phyloP scores from a whole-genome alignment of 2,797 vertebrate species.

The Manis crassicaudata region DNA sequence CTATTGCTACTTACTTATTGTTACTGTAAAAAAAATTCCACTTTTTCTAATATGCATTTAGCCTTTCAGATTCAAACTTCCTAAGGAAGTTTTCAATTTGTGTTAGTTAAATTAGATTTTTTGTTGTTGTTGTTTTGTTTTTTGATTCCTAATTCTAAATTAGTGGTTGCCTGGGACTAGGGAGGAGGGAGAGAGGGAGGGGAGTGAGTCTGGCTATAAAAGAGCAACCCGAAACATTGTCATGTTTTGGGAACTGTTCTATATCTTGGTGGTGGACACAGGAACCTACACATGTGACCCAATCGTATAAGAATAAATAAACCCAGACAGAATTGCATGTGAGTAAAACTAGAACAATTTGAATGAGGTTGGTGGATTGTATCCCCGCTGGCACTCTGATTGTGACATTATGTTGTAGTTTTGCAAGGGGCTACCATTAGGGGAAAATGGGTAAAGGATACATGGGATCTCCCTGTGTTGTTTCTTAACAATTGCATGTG shows the following conservation, averaged over 20 bases:
- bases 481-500: neutral
- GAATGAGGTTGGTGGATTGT: neutral
- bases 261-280: too few relatives aligned
- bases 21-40: neutral
- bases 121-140: neutral
- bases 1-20: neutral
- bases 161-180: neutral
- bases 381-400: neutral
- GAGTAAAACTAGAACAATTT: neutral
- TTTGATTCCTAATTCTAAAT: neutral
- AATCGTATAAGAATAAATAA: neutral
- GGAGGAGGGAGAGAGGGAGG: too few relatives aligned
- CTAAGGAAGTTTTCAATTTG: constrained; percentile 39
- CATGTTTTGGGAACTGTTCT: neutral
- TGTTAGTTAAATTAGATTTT: neutral
- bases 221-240: too few relatives aligned
- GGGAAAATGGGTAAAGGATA: neutral
- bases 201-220: neutral
- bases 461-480: neutral
- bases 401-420: neutral
- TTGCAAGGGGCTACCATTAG: neutral
- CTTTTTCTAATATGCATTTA: neutral
- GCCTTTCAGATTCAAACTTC: neutral
- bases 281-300: neutral
- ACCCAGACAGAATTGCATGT: neutral